Percentiles rank a stretch among this genome's conserved stretches.
Evolutionary conservation across 2,888 invertebrate species (phyloP).

Genomic region (Lottia gigantea): DNA sequence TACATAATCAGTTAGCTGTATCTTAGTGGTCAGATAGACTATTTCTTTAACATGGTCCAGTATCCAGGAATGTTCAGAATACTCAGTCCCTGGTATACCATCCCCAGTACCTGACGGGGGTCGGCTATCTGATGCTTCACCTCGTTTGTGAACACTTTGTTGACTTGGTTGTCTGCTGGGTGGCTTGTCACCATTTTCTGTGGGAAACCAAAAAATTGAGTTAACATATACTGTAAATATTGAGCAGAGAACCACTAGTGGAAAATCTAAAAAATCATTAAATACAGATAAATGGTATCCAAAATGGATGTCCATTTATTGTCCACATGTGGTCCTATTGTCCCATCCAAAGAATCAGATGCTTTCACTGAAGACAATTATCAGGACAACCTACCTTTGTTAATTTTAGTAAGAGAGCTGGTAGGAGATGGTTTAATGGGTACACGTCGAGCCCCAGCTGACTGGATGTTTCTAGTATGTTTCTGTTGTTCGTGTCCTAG

Average conservation of each 20-base stretch:
- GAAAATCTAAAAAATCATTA: too few relatives aligned
- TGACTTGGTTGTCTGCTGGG: conserved; percentile 21
- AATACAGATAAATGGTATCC: too few relatives aligned
- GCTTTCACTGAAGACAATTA: background rate
- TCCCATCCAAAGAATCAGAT: too few relatives aligned
- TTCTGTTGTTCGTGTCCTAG: conserved; percentile 49
- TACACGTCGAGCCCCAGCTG: conserved; percentile 57
- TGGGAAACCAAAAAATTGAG: too few relatives aligned
- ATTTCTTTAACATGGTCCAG: conserved; percentile 64
- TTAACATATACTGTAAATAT: too few relatives aligned
- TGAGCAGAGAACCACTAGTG: too few relatives aligned
- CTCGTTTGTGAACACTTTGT: conserved; percentile 7
- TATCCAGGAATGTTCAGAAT: conserved; percentile 52
- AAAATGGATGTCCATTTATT: too few relatives aligned
- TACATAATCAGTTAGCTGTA: conserved; percentile 59
- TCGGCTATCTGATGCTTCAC: conserved; percentile 1
- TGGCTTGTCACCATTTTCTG: background rate
- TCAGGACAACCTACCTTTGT: conserved; percentile 1
- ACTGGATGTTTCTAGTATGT: conserved; percentile 41
- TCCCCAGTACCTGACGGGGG: background rate
- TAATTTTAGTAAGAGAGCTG: conserved; percentile 36
- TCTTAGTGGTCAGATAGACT: conserved; percentile 59
- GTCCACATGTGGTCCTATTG: too few relatives aligned
- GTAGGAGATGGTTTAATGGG: conserved; percentile 23
- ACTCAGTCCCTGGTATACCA: conserved; percentile 16